Base-by-base conservation (phyloP, 1,140 invertebrate species). In the Meloidogyne chitwoodi region DNA sequence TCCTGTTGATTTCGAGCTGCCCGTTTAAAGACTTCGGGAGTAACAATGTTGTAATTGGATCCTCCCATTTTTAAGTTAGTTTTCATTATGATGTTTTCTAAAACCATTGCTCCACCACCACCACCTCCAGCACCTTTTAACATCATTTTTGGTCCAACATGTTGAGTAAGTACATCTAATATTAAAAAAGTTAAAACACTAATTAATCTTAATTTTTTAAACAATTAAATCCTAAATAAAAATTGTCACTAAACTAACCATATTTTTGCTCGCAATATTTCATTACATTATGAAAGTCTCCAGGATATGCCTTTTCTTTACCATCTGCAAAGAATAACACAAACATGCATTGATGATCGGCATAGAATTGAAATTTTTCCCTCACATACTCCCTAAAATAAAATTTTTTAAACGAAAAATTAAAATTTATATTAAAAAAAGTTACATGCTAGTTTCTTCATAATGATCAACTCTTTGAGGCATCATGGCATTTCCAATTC, bases 1-100 rank as follows among this genome's bases (percentile, higher is more conserved):
- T 76, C 75, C 2, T 64, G 26, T 2, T 56, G 10, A n/a, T 56
- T 16, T 64, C 68, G 14, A 41, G 48, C 74, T 16, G 68, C 75
- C 4, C 26, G n/a, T n/a, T 67, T 68, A 27, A 76, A 72, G 2
- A 27, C 38, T 1, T 63, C 34, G 11, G 75, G 38, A 6, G 75
- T 69, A n/a, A 27, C 34, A 12, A 76, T 12, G 22, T 68, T 56
- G 29, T 80, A 69, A 27, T 78, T 78, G 41, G 61, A 44, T 12
- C 77, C 77, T 16, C 77, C 77, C 68, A 78, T 22, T 22, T 78
- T 78, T 26, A 80, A n/a, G 67, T 78, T 78, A n/a, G 68, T 79
- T 38, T 78, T 78, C 77, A 78, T 16, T 41, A 78, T 19, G 16
- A 78, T 66, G 31, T 78, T 78, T 44, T 77, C 76, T 5, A 77